Conservation (phyloP, 2,888 invertebrate genomes). For the Morpho achilles region DNA sequence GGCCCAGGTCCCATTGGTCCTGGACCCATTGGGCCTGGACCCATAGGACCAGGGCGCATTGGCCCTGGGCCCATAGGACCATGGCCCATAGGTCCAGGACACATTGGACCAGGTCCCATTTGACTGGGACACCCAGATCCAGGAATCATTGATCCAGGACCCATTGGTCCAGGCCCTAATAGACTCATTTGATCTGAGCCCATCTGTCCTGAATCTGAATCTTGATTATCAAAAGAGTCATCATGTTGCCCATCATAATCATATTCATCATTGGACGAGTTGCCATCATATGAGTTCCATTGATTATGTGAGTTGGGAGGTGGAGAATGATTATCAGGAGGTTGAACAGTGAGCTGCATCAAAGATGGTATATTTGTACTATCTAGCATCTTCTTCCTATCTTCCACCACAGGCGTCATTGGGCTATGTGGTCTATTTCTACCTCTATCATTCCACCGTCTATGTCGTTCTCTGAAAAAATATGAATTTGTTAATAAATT, state of each 20-base stretch:
- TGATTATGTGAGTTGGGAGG: constrained; percentile 40
- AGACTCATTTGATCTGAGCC: constrained; percentile 21
- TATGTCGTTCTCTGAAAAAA: constrained; percentile 50
- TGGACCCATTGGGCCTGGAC: constrained; percentile 26
- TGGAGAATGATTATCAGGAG: constrained; percentile 46
- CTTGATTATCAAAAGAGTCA: constrained; percentile 23
- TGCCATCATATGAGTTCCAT: constrained; percentile 42
- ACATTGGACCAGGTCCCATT: constrained; percentile 25
- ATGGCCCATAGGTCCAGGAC: constrained; percentile 27
- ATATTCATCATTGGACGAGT: constrained; percentile 41
- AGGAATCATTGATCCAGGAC: constrained; percentile 30
- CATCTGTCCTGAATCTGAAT: constrained; percentile 23
- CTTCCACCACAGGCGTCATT: constrained; percentile 47
- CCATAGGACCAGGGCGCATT: constrained; percentile 34
- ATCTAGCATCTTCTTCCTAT: constrained; percentile 45
- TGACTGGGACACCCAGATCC: constrained; percentile 30
- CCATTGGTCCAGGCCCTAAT: constrained; percentile 27
- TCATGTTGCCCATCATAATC: constrained; percentile 39
- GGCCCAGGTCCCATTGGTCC: constrained; percentile 26
- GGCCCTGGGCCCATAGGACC: constrained; percentile 29
- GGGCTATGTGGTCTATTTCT: constrained; percentile 53
- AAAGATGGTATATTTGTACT: constrained; percentile 51
- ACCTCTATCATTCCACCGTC: constrained; percentile 57
- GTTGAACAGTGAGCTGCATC: constrained; percentile 60
- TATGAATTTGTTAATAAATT: neutral